Evolutionary conservation across 2,888 invertebrate species (phyloP).

Genomic region (Xanthostigma xanthostigma): DNA sequence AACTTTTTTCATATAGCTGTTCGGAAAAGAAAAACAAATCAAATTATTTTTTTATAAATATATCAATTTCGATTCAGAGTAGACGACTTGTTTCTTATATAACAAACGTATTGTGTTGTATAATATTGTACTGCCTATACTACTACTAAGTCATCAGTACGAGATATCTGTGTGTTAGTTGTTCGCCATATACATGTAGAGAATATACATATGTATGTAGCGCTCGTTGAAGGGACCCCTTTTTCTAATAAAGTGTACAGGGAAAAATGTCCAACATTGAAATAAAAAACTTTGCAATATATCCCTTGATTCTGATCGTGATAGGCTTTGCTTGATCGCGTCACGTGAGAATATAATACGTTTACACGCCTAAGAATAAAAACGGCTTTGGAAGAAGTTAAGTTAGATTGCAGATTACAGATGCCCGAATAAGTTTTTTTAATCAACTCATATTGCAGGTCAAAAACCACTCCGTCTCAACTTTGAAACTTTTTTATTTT

Average conservation of each 20-base stretch:
- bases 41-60: background rate
- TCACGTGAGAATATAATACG: background rate
- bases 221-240: background rate
- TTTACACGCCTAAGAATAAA: background rate
- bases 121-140: no score
- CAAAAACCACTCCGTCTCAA: no score
- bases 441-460: no score
- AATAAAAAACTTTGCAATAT: constrained; percentile 1
- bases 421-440: no score
- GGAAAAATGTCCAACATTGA: constrained; percentile 1
- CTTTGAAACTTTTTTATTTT: no score
- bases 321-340: background rate
- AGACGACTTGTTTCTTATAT: background rate
- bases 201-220: background rate
- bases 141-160: no score
- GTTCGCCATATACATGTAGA: no score
- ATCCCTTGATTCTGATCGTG: background rate
- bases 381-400: no score
- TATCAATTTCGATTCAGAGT: constrained; percentile 2
- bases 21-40: no score
- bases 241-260: constrained; percentile 2
- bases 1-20: no score
- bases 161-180: no score
- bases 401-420: no score
- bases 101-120: background rate